Evolutionary conservation across 2,888 invertebrate genomes (phyloP), one percentile per base, ranked within the genome.

Genomic region (Hedya salicella): DNA sequence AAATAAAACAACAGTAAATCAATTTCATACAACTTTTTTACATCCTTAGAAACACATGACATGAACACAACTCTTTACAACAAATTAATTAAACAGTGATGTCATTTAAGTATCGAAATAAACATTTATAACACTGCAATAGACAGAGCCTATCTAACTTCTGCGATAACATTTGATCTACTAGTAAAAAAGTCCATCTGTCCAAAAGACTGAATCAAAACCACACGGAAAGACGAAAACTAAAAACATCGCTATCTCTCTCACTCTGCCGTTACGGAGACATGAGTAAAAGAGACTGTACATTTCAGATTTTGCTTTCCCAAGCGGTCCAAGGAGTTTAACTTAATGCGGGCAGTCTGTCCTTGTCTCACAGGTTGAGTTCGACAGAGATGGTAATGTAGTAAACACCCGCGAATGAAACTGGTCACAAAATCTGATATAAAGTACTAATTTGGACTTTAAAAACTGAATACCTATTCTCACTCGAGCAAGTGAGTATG

Each of bases 21-120:
- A 77, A 85, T 84, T 78, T 80, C 82, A 82, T 82, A 83, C 82
- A 80, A 80, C 78, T 78, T 80, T 79, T 83, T 83, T 82, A 87
- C 84, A 85, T 82, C 74, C 81, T 82, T 82, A 86, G 79, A 80
- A 81, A 80, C 76, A 79, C 80, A 80, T 68, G 72, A 86, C 75
- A 73, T 73, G 68, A 86, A 82, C 75, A 73, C 79, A 80, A 85
- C 79, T 85, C 87, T 87, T 82, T 86, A 89, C 85, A 89, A 86
- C 83, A 86, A 84, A 87, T 76, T 71, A 79, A 75, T 82, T 83
- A 84, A 88, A 86, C 85, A 83, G 75, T 83, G 79, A 85, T 81
- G 78, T 70, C n/a, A 75, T 79, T 73, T 85, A 85, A 82, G 82
- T 87, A 84, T 80, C 83, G 71, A 80, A 82, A 85, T 82, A 78